These are phyloP conservation scores for Amphibalanus amphitrite DNA, from an alignment of 1,140 invertebrate genomes.

Conservation along the genomic window DNA sequence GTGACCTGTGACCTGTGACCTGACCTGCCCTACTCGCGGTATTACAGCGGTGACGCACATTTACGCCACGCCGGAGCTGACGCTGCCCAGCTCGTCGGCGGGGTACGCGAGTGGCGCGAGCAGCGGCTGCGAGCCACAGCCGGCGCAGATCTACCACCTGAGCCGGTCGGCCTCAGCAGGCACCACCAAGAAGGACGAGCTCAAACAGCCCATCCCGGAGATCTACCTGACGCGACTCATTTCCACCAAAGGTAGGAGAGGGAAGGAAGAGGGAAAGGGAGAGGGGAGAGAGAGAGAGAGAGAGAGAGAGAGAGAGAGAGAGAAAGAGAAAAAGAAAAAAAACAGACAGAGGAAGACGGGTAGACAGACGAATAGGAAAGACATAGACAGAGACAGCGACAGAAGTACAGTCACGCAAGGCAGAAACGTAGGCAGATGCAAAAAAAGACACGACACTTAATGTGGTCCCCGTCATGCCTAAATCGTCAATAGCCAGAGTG, in stretches of 20 bases:
- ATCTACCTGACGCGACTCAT: conserved; percentile 81
- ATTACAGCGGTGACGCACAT: background rate
- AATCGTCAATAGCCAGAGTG: too few relatives aligned
- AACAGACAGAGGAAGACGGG: too few relatives aligned
- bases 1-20: too few relatives aligned
- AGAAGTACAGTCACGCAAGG: too few relatives aligned
- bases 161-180: conserved; percentile 18
- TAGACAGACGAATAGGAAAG: too few relatives aligned
- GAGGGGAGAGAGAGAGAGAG: conserved; percentile 39
- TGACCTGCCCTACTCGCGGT: background rate
- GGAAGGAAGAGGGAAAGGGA: too few relatives aligned
- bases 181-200: background rate
- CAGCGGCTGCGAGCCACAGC: conserved; percentile 56
- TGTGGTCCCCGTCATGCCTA: too few relatives aligned
- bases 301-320: too few relatives aligned
- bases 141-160: conserved; percentile 18
- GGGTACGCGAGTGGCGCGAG: conserved; percentile 37
- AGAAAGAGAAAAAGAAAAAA: too few relatives aligned
- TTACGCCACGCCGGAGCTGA: background rate
- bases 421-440: too few relatives aligned
- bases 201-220: conserved; percentile 84
- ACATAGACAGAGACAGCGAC: too few relatives aligned
- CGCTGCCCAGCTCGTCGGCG: background rate
- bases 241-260: conserved; percentile 51
- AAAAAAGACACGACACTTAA: too few relatives aligned